phyloP scores from a whole-genome alignment of 2,113 vertebrate species.

The Bujurquina vittata region DNA sequence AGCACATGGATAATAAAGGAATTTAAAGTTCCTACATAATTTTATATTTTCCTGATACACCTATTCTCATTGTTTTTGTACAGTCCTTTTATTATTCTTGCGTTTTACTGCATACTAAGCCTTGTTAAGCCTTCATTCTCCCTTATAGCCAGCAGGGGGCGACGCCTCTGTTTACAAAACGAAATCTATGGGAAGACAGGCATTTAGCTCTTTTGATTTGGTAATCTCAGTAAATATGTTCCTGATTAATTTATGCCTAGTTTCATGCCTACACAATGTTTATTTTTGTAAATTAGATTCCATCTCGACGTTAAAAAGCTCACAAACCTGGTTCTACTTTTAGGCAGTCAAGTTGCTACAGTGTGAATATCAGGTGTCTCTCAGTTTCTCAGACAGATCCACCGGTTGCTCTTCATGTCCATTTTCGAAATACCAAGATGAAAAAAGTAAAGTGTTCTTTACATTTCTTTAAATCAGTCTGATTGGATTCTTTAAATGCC shows the following conservation, averaged over 20 bases:
- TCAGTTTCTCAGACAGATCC: background rate
- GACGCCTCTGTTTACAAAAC: background rate
- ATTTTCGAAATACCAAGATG: no score
- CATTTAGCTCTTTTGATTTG: background rate
- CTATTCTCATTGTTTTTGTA: background rate
- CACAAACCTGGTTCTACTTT: background rate
- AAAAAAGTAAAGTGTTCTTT: background rate
- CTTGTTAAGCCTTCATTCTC: background rate
- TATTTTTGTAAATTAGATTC: background rate
- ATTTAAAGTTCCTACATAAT: background rate
- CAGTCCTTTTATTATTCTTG: rapidly evolving
- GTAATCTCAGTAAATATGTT: background rate
- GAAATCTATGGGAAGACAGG: background rate
- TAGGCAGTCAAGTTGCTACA: background rate
- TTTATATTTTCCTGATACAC: background rate
- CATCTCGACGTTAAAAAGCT: background rate
- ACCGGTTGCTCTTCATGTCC: background rate
- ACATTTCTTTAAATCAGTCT: background rate
- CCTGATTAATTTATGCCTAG: background rate
- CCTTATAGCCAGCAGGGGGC: background rate
- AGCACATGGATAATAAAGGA: background rate
- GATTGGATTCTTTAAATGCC: background rate
- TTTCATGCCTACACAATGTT: constrained; percentile 3
- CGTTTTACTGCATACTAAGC: no score
- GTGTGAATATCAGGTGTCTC: background rate